A percentile compares a stretch with the other conserved stretches of the same genome.
These are phyloP conservation scores for Epistrophe eligans DNA, from an alignment of 2,888 invertebrate species.

Conservation along the genomic window DNA sequence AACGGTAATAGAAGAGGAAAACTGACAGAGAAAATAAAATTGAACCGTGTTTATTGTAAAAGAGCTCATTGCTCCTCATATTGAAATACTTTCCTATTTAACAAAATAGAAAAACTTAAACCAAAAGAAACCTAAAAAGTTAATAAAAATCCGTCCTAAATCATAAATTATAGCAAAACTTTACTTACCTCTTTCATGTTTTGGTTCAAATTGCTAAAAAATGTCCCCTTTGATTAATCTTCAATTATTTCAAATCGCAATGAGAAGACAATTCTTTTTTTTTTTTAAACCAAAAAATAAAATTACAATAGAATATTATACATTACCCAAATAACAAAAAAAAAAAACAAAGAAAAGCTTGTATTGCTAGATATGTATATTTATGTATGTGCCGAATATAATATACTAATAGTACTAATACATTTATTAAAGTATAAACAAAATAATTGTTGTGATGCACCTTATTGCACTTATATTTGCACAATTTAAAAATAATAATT, in stretches of 20 bases:
- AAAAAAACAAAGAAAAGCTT: slow-evolving; percentile 31
- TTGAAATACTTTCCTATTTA: slow-evolving; percentile 45
- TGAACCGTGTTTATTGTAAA: slow-evolving; percentile 39
- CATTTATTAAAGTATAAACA: slow-evolving; percentile 51
- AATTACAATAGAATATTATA: slow-evolving; percentile 26
- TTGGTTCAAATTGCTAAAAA: not conserved
- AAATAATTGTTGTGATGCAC: slow-evolving; percentile 74
- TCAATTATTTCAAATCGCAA: slow-evolving; percentile 45
- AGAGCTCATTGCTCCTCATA: slow-evolving; percentile 63
- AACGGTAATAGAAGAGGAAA: slow-evolving; percentile 62
- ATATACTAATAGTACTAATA: slow-evolving; percentile 17
- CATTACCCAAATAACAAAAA: slow-evolving; percentile 26
- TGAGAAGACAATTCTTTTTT: slow-evolving; percentile 62
- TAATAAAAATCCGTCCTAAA: slow-evolving; percentile 74
- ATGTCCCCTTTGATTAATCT: not conserved
- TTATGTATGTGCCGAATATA: slow-evolving; percentile 63
- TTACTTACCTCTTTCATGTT: slow-evolving; percentile 17
- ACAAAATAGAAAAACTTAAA: slow-evolving; percentile 17
- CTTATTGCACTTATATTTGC: slow-evolving; percentile 75
- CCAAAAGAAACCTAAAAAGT: slow-evolving; percentile 65
- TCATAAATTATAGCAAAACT: slow-evolving; percentile 47
- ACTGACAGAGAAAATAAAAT: slow-evolving; percentile 34
- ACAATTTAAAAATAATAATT: slow-evolving; percentile 69
- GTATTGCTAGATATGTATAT: slow-evolving; percentile 45
- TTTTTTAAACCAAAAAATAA: not conserved